phyloP scores from a whole-genome alignment of 2,113 vertebrate species.

The Trinectes maculatus region DNA sequence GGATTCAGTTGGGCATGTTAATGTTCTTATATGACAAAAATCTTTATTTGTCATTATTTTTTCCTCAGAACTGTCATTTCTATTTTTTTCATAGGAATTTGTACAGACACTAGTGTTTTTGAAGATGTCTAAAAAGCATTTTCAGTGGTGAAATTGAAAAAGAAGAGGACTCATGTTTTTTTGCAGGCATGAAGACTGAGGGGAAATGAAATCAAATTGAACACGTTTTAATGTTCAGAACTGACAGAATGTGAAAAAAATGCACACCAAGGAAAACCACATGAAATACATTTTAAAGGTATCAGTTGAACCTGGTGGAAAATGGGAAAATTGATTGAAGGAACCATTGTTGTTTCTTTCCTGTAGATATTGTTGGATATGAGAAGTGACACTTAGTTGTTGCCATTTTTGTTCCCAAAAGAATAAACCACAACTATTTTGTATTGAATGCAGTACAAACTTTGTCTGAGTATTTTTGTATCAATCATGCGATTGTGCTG shows the following conservation, averaged over 20 bases:
- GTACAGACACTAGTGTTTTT: slow-evolving; percentile 70
- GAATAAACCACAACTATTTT: slow-evolving; percentile 82
- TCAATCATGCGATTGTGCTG: background rate
- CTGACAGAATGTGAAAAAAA: slow-evolving; percentile 54
- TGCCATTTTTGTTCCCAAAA: slow-evolving; percentile 77
- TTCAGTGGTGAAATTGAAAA: slow-evolving; percentile 43
- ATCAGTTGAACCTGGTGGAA: slow-evolving; percentile 58
- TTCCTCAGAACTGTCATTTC: slow-evolving; percentile 58
- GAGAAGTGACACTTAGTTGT: slow-evolving; percentile 79
- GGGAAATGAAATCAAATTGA: slow-evolving; percentile 72
- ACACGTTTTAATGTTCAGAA: slow-evolving; percentile 83
- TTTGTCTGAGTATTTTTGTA: slow-evolving; percentile 42
- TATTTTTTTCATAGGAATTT: slow-evolving; percentile 74
- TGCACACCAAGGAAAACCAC: slow-evolving; percentile 50
- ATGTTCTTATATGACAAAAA: slow-evolving; percentile 50
- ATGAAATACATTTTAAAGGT: slow-evolving; percentile 60
- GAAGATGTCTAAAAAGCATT: slow-evolving; percentile 66
- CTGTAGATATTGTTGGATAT: slow-evolving; percentile 76
- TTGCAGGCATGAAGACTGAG: slow-evolving; percentile 79
- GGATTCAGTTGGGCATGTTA: slow-evolving; percentile 44
- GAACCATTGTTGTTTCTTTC: slow-evolving; percentile 70
- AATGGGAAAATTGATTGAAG: slow-evolving; percentile 66
- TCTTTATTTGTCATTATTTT: slow-evolving; percentile 36
- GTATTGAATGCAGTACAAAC: slow-evolving; percentile 67
- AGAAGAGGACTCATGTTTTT: slow-evolving; percentile 49